Conservation (phyloP, 2,797 vertebrate species). For the Mergus octosetaceus region DNA sequence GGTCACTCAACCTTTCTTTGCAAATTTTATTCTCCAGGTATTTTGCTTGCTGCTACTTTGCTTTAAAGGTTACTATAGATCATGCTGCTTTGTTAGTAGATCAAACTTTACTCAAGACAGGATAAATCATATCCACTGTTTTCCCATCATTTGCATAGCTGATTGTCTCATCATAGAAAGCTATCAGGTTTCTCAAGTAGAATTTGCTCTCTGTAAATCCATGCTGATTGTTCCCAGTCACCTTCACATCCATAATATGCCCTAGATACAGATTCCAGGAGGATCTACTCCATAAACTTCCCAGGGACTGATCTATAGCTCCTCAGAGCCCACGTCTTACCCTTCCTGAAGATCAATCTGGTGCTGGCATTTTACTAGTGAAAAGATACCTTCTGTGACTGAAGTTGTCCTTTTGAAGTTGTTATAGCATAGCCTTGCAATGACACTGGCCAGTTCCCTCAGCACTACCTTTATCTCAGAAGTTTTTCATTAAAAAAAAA, state of each 20-base stretch:
- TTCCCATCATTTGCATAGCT: background rate
- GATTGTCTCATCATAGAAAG: background rate
- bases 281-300: background rate
- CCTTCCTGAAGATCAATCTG: background rate
- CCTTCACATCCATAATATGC: background rate
- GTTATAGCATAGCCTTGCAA: background rate
- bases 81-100: background rate
- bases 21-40: background rate
- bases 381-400: background rate
- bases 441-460: background rate
- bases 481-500: background rate
- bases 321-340: background rate
- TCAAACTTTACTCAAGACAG: background rate
- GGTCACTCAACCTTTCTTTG: rapidly evolving
- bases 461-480: background rate
- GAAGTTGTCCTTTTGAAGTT: background rate
- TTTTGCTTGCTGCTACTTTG: background rate
- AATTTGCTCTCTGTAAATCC: background rate
- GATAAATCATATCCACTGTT: background rate
- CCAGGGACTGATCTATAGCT: background rate
- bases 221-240: background rate
- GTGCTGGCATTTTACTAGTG: background rate
- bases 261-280: background rate
- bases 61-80: background rate
- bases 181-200: background rate